Base-by-base conservation (phyloP, 2,888 invertebrate genomes). In the Zygothrica quintamaculata region DNA sequence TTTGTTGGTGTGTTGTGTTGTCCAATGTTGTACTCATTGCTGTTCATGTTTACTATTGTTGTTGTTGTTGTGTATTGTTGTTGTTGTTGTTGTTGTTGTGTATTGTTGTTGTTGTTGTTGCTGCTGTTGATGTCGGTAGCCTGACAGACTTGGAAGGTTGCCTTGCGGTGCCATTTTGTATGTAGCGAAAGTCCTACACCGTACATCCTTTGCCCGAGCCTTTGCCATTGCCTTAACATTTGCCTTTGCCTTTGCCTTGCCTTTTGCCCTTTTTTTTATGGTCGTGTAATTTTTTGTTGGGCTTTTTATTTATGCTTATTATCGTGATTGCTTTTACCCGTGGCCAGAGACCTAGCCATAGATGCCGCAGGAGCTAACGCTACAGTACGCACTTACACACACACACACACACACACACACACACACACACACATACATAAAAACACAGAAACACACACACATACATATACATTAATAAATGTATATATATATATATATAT, bases 261-360 rank as follows among this genome's bases (percentile, higher is more conserved):
- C 60, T 31, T 58, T 73, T 73, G 66, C 70, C 74, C 70, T 82
- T 80, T 84, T n/a, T 77, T 77, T 84, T 79, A 84, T 80, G 81
- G 77, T 65, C 73, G 70, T 80, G 79, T 84, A 80, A 80, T 80
- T 84, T 84, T 78, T 84, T 72, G 65, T 74, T 76, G 62, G 71
- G 47, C 71, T 76, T 73, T 80, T 81, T 84, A 84, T 80, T 80
- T 80, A 80, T 84, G 84, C 81, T 80, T 80, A 80, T 80, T 80
- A 80, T 80, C 75, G 81, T 78, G 84, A 84, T 81, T 84, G 82
- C 79, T 59, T 74, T 66, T 71, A 67, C 56, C 64, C 74, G 59
- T 70, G 56, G 46, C 47, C 47, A 37, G 36, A 43, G 40, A 26
- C 60, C 65, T 26, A 43, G 51, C 51, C 47, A 48, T 29, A 60